phyloP scores from a whole-genome alignment of 2,888 invertebrate genomes.

The Callyntrura sp. region DNA sequence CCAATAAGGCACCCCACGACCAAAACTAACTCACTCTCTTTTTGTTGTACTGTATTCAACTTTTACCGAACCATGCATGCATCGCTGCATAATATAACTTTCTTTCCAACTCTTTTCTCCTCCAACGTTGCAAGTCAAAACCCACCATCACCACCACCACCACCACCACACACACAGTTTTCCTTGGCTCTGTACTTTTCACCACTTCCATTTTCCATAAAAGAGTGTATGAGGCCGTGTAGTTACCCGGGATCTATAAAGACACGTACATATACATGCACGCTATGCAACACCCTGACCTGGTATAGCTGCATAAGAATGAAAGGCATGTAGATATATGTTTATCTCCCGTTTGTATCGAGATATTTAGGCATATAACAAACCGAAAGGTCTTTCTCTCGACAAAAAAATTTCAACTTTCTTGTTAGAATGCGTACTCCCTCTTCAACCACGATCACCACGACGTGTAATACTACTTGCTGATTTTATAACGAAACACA shows the following conservation, averaged over 20 bases:
- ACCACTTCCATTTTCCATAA: background rate
- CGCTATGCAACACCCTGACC: background rate
- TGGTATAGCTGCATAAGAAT: background rate
- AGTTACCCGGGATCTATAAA: background rate
- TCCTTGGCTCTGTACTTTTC: slow-evolving; percentile 19
- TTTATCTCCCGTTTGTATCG: background rate
- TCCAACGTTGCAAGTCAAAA: slow-evolving; percentile 26
- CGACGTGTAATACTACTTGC: background rate
- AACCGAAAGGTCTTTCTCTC: slow-evolving; percentile 2
- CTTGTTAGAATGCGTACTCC: slow-evolving; percentile 28
- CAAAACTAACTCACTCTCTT: slow-evolving; percentile 48
- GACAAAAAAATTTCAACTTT: background rate
- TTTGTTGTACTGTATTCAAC: slow-evolving; percentile 49
- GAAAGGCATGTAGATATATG: background rate
- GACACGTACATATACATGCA: background rate
- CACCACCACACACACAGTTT: slow-evolving; percentile 4
- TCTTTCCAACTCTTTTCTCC: slow-evolving; percentile 60
- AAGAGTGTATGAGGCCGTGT: background rate
- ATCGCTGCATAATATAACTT: slow-evolving; percentile 65
- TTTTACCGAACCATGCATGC: slow-evolving; percentile 64
- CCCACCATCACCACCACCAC: slow-evolving; percentile 2
- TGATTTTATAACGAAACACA: slow-evolving; percentile 28
- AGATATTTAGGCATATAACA: slow-evolving; percentile 2
- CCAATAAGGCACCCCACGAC: slow-evolving; percentile 58
- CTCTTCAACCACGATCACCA: background rate